A percentile compares a stretch with the other conserved stretches of the same genome.
phyloP scores from a whole-genome alignment of 1,140 invertebrate species.

The Brachionus asplanchnoidis region DNA sequence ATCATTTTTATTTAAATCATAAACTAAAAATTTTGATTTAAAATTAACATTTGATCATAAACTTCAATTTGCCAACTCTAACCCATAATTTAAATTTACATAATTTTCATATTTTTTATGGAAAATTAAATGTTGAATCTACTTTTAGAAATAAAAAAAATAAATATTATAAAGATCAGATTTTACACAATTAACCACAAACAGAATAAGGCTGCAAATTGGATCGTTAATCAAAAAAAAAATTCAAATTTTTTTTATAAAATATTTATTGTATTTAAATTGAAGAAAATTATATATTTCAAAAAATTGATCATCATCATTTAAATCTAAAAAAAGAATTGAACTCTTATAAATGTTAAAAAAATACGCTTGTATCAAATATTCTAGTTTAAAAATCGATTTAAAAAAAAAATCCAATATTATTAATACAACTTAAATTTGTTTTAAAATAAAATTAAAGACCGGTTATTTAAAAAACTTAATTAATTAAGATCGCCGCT shows the following conservation, averaged over 20 bases:
- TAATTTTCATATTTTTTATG: no score
- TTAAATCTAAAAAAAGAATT: neutral
- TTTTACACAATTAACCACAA: no score
- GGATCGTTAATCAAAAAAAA: no score
- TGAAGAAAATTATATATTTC: neutral
- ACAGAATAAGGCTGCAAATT: no score
- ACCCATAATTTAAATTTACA: no score
- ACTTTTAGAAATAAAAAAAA: no score
- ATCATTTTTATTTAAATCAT: no score
- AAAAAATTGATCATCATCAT: neutral
- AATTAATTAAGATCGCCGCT: neutral
- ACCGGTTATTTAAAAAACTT: neutral
- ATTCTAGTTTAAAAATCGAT: neutral
- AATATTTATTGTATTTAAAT: neutral
- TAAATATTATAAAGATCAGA: no score
- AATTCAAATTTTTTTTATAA: neutral
- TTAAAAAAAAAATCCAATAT: neutral
- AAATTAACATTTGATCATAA: no score
- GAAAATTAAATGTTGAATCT: no score
- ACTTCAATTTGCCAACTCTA: no score
- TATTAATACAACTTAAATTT: neutral
- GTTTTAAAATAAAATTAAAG: neutral
- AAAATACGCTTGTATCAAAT: neutral
- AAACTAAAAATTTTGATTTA: no score
- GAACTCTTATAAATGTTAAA: neutral